A percentile compares a stretch with the other conserved stretches of the same genome.
Conservation (phyloP, 2,888 invertebrate species). For the Drosophila phalerata region DNA sequence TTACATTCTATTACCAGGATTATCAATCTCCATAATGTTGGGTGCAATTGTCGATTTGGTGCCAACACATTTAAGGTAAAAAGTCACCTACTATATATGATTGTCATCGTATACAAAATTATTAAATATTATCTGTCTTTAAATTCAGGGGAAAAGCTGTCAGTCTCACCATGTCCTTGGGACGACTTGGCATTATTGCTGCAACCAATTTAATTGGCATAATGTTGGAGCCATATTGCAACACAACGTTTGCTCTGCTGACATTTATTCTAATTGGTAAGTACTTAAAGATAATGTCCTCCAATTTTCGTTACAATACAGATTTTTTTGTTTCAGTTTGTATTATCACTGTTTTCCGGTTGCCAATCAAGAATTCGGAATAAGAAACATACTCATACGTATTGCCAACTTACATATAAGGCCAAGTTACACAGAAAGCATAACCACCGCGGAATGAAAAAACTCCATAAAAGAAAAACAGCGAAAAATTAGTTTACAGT, state of each 20-base stretch:
- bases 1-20: conserved; percentile 79
- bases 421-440: too few species aligned
- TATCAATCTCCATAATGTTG: conserved; percentile 80
- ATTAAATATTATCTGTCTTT: conserved; percentile 41
- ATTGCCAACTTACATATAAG: neutral
- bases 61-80: conserved; percentile 80
- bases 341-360: conserved; percentile 60
- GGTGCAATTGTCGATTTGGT: conserved; percentile 82
- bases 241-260: conserved; percentile 73
- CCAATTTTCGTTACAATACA: neutral
- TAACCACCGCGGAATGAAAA: too few species aligned
- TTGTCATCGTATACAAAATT: neutral
- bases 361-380: conserved; percentile 73
- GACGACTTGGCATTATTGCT: conserved; percentile 78
- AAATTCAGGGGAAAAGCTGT: conserved; percentile 77
- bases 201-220: conserved; percentile 77
- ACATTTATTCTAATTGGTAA: conserved; percentile 71
- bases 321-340: conserved; percentile 65
- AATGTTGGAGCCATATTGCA: conserved; percentile 72
- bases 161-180: conserved; percentile 76
- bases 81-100: neutral
- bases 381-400: conserved; percentile 14
- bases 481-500: too few species aligned
- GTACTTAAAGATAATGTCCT: conserved; percentile 3
- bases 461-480: too few species aligned